These are phyloP conservation scores for Ploceus nigricollis DNA, from an alignment of 2,113 vertebrate genomes.

Conservation along the genomic window DNA sequence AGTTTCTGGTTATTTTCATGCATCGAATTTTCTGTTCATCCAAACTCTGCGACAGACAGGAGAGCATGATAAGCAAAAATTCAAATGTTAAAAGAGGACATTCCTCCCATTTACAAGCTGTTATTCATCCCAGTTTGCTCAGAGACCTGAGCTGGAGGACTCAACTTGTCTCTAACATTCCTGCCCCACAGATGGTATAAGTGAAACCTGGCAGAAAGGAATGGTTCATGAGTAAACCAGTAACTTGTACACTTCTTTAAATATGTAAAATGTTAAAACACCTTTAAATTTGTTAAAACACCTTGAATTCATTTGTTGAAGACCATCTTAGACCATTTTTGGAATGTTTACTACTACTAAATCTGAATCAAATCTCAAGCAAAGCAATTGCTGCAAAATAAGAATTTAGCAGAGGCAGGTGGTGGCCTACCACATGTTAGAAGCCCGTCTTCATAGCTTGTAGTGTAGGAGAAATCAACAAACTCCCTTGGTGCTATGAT, in stretches of 20 bases:
- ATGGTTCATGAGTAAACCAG: neutral
- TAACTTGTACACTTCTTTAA: neutral
- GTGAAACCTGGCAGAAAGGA: neutral
- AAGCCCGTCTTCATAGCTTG: constrained; percentile 77
- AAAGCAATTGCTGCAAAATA: neutral
- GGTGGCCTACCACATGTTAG: constrained; percentile 80
- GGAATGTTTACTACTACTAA: neutral
- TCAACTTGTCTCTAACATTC: neutral
- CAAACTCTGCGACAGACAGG: neutral
- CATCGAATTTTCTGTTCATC: neutral
- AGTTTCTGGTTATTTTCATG: neutral
- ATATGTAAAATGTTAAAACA: neutral
- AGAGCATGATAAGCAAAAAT: neutral
- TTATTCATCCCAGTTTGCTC: neutral
- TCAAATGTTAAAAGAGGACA: neutral
- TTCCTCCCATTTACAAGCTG: neutral
- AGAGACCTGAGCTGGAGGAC: neutral
- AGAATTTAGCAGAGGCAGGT: neutral
- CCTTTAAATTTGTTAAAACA: neutral
- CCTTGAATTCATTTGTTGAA: neutral
- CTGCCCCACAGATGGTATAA: fast-evolving
- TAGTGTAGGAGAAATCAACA: constrained; percentile 86
- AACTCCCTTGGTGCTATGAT: constrained; percentile 85
- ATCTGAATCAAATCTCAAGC: neutral
- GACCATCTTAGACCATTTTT: neutral